phyloP scores from a whole-genome alignment of 2,888 invertebrate species.

The Megamerina dolium region DNA sequence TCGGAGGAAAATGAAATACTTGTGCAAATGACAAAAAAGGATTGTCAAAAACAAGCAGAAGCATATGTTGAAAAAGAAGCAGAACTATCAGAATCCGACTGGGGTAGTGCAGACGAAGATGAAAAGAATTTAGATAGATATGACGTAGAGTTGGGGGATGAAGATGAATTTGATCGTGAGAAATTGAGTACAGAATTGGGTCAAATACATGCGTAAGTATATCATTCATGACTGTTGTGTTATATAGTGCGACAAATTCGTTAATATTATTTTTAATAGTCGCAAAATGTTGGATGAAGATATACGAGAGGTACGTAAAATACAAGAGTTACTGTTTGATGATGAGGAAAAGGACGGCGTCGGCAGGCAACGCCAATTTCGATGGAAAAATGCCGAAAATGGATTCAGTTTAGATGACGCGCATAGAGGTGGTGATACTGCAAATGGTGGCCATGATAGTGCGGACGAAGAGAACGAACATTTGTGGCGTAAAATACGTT shows the following conservation, averaged over 20 bases:
- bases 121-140: conserved; percentile 71
- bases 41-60: conserved; percentile 50
- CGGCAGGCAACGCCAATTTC: conserved; percentile 73
- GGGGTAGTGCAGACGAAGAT: conserved; percentile 84
- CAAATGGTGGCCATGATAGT: conserved; percentile 50
- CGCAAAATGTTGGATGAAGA: conserved; percentile 83
- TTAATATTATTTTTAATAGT: conserved; percentile 45
- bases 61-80: conserved; percentile 88
- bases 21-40: conserved; percentile 42
- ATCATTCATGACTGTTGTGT: not conserved
- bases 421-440: conserved; percentile 30
- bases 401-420: conserved; percentile 39
- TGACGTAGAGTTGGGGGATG: conserved; percentile 80
- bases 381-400: conserved; percentile 75
- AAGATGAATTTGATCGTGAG: conserved; percentile 75
- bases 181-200: conserved; percentile 71
- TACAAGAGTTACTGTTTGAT: conserved; percentile 82
- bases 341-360: conserved; percentile 79
- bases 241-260: not conserved
- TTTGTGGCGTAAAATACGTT: conserved; percentile 71
- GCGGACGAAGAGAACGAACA: conserved; percentile 68
- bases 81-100: conserved; percentile 85
- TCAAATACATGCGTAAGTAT: conserved; percentile 74
- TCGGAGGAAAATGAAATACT: conserved; percentile 76
- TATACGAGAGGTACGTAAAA: conserved; percentile 71